Conservation (phyloP, 2,113 vertebrate genomes). For the Sphyrna mokarran region DNA sequence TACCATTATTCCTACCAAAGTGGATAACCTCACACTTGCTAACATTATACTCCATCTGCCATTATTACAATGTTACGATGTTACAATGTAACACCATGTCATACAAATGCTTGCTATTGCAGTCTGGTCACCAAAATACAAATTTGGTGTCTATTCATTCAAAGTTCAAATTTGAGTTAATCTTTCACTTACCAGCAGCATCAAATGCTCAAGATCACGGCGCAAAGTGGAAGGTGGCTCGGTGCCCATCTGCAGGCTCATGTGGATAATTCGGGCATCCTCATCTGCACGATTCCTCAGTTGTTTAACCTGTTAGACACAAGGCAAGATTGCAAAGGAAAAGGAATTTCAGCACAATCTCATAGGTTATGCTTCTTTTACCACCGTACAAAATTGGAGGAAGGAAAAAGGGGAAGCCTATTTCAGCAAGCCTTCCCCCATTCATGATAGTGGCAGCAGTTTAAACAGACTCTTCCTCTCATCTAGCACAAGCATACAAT, state of each 20-base stretch:
- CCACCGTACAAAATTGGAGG: background rate
- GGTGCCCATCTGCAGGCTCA: conserved; percentile 90
- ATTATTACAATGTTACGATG: too few relatives aligned
- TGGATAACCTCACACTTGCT: too few relatives aligned
- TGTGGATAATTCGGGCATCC: conserved; percentile 88
- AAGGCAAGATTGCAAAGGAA: background rate
- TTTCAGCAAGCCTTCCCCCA: background rate
- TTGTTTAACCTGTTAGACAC: conserved; percentile 78
- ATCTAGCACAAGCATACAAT: background rate
- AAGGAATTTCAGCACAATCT: background rate
- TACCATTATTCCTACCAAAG: too few relatives aligned
- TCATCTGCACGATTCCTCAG: conserved; percentile 92
- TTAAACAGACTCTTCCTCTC: background rate
- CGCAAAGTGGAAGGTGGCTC: conserved; percentile 79
- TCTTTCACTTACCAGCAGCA: conserved; percentile 70
- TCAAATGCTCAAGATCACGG: conserved; percentile 86
- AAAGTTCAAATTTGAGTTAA: background rate
- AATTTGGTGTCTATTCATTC: background rate
- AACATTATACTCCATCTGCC: too few relatives aligned
- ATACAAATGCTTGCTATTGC: background rate
- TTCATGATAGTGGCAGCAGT: background rate
- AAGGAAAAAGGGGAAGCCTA: background rate
- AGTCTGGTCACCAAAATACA: background rate
- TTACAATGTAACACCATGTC: too few relatives aligned
- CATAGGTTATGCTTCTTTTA: too few relatives aligned